phyloP scores from a whole-genome alignment of 1,140 invertebrate genomes.

The Papilio helenus region DNA sequence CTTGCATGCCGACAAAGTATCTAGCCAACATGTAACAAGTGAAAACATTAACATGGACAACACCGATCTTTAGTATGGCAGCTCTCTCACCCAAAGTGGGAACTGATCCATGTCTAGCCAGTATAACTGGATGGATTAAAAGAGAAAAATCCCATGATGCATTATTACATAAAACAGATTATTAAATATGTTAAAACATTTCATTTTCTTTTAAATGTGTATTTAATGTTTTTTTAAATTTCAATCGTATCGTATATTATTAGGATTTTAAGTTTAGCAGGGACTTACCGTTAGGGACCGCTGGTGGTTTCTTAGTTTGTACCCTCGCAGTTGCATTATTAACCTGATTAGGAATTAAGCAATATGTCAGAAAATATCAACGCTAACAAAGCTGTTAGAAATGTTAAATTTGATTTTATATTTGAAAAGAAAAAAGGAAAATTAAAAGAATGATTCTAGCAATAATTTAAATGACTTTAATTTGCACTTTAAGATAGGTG shows the following conservation, averaged over 20 bases:
- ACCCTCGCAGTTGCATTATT: constrained; percentile 99
- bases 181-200: constrained; percentile 14
- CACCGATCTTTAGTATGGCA: constrained; percentile 80
- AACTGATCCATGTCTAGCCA: constrained; percentile 89
- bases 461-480: not conserved
- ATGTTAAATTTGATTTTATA: constrained; percentile 34
- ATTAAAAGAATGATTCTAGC: constrained; percentile 25
- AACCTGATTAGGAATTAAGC: constrained; percentile 87
- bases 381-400: constrained; percentile 20
- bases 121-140: constrained; percentile 86
- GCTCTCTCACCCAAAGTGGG: constrained; percentile 88
- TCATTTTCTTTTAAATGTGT: not conserved
- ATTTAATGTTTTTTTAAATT: not conserved
- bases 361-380: constrained; percentile 54
- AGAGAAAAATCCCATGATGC: constrained; percentile 76
- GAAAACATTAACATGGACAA: constrained; percentile 76
- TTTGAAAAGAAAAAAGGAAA: constrained; percentile 22
- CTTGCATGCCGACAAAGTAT: constrained; percentile 78
- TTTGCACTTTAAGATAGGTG: not conserved
- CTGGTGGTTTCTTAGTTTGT: constrained; percentile 98
- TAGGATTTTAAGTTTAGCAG: not conserved
- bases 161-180: constrained; percentile 51
- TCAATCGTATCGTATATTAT: not conserved
- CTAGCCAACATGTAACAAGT: constrained; percentile 75
- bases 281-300: constrained; percentile 96